Conservation (phyloP, 2,113 vertebrate genomes). For the Microcebus griseorufus region DNA sequence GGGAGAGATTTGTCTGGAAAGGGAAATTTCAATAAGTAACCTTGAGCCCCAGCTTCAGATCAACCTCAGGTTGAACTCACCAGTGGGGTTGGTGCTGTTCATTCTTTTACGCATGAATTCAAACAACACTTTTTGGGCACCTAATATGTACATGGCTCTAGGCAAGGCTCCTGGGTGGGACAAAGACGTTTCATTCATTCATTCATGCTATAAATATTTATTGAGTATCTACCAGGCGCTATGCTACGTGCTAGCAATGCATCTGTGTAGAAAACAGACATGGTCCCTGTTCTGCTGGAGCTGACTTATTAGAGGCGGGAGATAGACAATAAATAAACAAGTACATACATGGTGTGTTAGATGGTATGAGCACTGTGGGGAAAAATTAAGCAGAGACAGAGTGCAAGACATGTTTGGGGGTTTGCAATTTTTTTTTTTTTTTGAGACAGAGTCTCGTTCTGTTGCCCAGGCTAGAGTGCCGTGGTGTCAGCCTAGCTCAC, state of each 20-base stretch:
- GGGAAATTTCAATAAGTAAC: neutral
- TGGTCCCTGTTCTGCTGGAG: neutral
- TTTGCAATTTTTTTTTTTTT: neutral
- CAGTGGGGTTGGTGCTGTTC: too few species aligned
- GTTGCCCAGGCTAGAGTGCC: too few species aligned
- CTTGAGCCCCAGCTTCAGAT: neutral
- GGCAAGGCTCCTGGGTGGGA: neutral
- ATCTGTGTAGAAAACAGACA: neutral
- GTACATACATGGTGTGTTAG: neutral
- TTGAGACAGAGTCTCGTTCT: too few species aligned
- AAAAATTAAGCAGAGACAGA: neutral
- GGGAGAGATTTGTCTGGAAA: neutral
- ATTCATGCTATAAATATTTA: neutral
- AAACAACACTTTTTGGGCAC: neutral
- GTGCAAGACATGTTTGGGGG: neutral
- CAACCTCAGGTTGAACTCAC: neutral
- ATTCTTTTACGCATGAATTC: neutral
- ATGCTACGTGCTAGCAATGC: neutral
- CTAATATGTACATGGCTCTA: too few species aligned
- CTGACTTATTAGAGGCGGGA: neutral
- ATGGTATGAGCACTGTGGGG: neutral
- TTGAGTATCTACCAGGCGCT: neutral
- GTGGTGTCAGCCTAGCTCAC: too few species aligned
- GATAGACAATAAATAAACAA: neutral
- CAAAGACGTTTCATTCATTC: neutral